phyloP scores from a whole-genome alignment of 2,797 vertebrate genomes.

The Cyprinella venusta region DNA sequence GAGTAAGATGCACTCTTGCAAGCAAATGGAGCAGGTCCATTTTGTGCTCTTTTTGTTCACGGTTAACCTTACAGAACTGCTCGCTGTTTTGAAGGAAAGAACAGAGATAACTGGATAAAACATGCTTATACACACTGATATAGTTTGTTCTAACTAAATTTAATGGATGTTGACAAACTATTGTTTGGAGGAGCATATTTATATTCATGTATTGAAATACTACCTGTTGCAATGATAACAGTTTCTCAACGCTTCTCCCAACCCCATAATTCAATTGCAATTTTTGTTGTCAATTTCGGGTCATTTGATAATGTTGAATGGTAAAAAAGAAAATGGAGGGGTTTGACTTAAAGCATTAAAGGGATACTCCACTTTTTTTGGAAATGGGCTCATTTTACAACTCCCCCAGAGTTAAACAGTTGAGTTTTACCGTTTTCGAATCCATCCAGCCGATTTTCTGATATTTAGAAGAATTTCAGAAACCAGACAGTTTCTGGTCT shows the following conservation, averaged over 20 bases:
- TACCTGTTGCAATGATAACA: neutral
- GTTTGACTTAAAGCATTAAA: neutral
- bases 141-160: neutral
- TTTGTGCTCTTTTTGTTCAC: slow-evolving; percentile 38
- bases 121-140: neutral
- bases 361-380: no score
- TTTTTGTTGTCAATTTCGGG: neutral
- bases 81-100: neutral
- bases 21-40: slow-evolving; percentile 69
- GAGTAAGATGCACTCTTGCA: slow-evolving; percentile 78
- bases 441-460: no score
- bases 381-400: no score
- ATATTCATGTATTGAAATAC: neutral
- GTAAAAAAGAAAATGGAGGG: neutral
- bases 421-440: no score
- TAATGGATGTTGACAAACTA: neutral
- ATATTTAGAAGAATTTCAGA: no score
- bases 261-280: neutral
- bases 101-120: slow-evolving; percentile 5
- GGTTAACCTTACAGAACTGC: neutral
- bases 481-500: no score
- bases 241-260: neutral
- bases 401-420: no score
- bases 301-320: neutral
- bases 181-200: neutral